Evolutionary conservation across 1,140 invertebrate species (phyloP), one percentile per base, ranked within the genome.

Genomic region (Centruroides sculpturatus): DNA sequence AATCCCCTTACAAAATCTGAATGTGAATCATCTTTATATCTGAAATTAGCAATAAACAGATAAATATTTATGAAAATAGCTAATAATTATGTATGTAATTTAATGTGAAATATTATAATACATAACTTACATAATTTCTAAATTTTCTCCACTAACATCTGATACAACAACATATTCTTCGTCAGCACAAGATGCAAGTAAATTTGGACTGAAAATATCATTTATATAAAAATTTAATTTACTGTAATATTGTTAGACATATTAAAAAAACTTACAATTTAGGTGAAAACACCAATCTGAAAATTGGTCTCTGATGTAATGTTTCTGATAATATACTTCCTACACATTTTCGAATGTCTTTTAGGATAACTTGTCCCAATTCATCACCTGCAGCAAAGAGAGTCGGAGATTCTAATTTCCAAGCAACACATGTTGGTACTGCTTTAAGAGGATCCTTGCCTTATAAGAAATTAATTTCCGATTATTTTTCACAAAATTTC

Each of bases 121-220:
- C 23, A 1, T 11, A 41, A 41, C 62, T 59, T 52, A 63, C 62
- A 59, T 47, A 10, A 47, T 5, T 47, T 8, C 5, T 35, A 55
- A 48, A 53, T 47, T 36, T 3, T 63, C 62, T 41, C 34, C 36
- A 10, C 47, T 51, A n/a, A 57, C 9, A 50, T 56, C 35, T 13
- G 46, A 55, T 4, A 60, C 13, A 11, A 47, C 48, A 7, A 63
- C 62, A 59, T 56, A 48, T 35, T 55, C 41, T 36, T 59, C 57
- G 54, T 63, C 58, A 54, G 62, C 57, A 59, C 58, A 59, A n/a
- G 58, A 47, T 10, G 58, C 62, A 52, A 63, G 46, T 41, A 13
- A 57, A 23, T 53, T 12, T 46, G 36, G 41, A 53, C 62, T 63
- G 49, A 47, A 63, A 61, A 48, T 9, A 54, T 41, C 36, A 55